Base-by-base conservation (phyloP, 2,113 vertebrate genomes). In the Benitochromis conjunctus region DNA sequence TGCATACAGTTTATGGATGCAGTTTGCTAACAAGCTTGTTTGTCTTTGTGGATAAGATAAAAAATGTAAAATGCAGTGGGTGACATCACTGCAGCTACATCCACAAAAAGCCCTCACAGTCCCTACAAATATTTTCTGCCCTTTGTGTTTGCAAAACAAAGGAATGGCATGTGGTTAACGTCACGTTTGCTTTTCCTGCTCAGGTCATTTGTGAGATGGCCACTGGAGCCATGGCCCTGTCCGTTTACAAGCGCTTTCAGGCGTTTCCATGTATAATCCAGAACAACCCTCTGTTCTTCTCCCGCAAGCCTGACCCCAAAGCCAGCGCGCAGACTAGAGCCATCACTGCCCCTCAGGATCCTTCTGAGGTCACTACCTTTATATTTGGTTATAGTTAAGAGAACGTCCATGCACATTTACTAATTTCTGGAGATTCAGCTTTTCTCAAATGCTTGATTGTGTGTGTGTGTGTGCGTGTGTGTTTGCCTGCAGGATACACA, bases 141-240 rank as follows among this genome's bases (percentile, higher is more conserved):
- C 11, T 43, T 8, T 26, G 1, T 12, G 21, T 24, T 43, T 41
- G 9, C 38, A 11, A 5, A 5, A 4, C 57, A 60, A 34, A 34
- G 16, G 36, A 62, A 62, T 34, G 14, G 38, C 1, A 0, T 0
- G 60, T 64, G 34, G 2, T 21, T 64, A 6, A 64, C 1, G 34
- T 38, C 60, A 64, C 9, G 6, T 41, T n/a, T 19, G 29, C 64
- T 53, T 1, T 24, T 53, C 6, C 62, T 29, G 48, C 54, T 55
- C 77, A 95, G 95, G 92, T 95, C 10, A 92, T 95, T 26, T 95
- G 94, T 55, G 91, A 96, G 81, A 95, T 96, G 94, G 91, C 90
- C 0, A 95, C 94, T 0, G 79, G 80, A n/a, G 78, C 90, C 34
- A 88, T 93, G 91, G 93, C 94, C 2, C 57, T 91, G 62, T 91